Base-by-base conservation (phyloP, 2,888 invertebrate species). In the Drosophila lacicola region DNA sequence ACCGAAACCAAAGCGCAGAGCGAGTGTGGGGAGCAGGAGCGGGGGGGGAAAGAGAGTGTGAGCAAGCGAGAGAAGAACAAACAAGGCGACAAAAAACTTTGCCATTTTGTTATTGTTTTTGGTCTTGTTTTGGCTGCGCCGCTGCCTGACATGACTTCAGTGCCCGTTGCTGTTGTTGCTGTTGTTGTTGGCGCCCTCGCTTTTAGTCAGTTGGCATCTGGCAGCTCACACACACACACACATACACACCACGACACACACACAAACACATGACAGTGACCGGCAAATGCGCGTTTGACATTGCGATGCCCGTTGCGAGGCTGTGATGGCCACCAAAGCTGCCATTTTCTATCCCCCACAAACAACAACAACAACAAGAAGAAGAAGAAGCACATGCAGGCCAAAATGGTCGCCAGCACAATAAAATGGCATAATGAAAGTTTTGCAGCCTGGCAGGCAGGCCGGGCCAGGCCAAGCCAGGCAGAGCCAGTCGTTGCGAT, bases 381-480 rank as follows among this genome's bases (percentile, higher is more conserved):
- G 2, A 55, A 58, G 58, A 54, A 70, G 54, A 70, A 70, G 67
- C 53, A 54, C 74, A 70, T 70, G 66, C 74, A 70, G 74, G 55
- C 82, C 63, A 62, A 80, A 82, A 80, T 80, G 82, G 73, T 73
- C 56, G 78, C 71, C 80, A 67, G 87, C 72, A 84, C 87, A 87
- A 84, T 84, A 84, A 84, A 87, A 84, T 78, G 84, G 61, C 82
- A 80, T 87, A 83, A 83, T 83, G 83, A 83, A 87, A 84, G 87
- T 84, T 84, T 74, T 70, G 68, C 63, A 70, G 62, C 19, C 36
- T 37, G 41, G 13, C 39, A 49, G 25, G 21, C n/a, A 49, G 25
- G 21, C 17, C 17, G 2, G 17, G 17, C 17, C 17, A 17, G 17
- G 17, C 17, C 17, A 17, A 17, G 17, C 17, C 51, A 42, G 29